These are phyloP conservation scores for Nyctalus aviator DNA, from an alignment of 2,797 vertebrate genomes.

Conservation along the genomic window DNA sequence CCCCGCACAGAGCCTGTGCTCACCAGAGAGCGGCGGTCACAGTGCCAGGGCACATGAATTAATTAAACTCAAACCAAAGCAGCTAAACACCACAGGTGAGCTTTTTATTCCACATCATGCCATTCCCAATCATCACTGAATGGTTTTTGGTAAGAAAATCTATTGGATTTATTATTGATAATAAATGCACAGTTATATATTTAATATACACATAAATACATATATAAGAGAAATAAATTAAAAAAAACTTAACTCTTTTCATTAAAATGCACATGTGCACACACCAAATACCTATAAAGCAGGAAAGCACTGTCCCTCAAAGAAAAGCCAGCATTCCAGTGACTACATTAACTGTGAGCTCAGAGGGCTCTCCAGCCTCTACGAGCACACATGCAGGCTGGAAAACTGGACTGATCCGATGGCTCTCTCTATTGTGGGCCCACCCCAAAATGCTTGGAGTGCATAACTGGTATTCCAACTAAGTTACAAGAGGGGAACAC, in stretches of 20 bases:
- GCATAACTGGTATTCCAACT: background rate
- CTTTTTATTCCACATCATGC: background rate
- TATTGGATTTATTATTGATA: background rate
- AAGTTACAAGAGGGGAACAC: background rate
- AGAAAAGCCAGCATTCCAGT: background rate
- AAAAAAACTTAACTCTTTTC: background rate
- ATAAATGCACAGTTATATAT: background rate
- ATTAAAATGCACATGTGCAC: background rate
- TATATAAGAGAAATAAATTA: background rate
- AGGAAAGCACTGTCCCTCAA: background rate
- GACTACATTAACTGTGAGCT: too few species aligned
- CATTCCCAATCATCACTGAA: background rate
- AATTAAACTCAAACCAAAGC: background rate
- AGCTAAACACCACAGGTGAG: background rate
- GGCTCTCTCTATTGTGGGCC: background rate
- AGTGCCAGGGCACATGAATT: background rate
- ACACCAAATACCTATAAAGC: background rate
- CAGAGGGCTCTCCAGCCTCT: background rate
- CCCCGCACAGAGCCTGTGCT: background rate
- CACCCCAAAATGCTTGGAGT: background rate
- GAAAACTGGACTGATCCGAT: background rate
- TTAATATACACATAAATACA: background rate
- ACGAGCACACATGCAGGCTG: too few species aligned
- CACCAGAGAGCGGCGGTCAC: accelerated
- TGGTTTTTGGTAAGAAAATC: background rate